Evolutionary conservation across 1,140 invertebrate species (phyloP), one percentile per base, ranked within the genome.

Genomic region (Trypoxylus dichotomus): DNA sequence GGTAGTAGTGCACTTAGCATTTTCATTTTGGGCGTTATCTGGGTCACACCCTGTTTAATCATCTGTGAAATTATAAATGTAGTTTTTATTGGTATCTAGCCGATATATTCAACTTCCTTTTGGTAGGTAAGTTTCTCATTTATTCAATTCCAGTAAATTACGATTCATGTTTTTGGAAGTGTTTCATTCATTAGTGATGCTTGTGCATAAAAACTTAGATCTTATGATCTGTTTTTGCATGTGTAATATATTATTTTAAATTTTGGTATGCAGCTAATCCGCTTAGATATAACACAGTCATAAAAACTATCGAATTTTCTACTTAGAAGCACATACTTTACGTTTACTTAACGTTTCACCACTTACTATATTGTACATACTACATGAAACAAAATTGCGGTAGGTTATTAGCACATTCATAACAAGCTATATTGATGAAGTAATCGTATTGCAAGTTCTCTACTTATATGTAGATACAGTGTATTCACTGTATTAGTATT

Each of bases 11-110:
- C 74, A 60, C 72, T 77, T 79, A 79, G 54, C 76, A 78, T 80
- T 81, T 80, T 74, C 32, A 76, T 75, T 79, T 80, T 79, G 72
- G 78, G 72, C 72, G 77, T 79, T 75, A 80, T 79, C 75, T 79
- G 77, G 79, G 80, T 79, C 80, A 80, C 79, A 81, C 79, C 79
- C 76, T 75, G 71, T 32, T 76, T 60, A 76, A 77, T 77, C 77
- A 77, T 76, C 73, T 60, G 19, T 77, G 60, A 74, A 79, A 79
- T 79, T 79, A 13, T 43, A 75, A 60, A 71, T 76, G 77, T 76
- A 76, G 11, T 71, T 19, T 58, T 58, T 58, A 8, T 58, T 54
- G 7, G 15, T 19, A n/a, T 5, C 15, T 13, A 58, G 21, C 60
- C 10, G 13, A 63, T 63, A 25, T 27, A 63, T 63, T 63, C n/a